Base-by-base conservation (phyloP, 2,797 vertebrate species). In the Pelobates cultripes region DNA sequence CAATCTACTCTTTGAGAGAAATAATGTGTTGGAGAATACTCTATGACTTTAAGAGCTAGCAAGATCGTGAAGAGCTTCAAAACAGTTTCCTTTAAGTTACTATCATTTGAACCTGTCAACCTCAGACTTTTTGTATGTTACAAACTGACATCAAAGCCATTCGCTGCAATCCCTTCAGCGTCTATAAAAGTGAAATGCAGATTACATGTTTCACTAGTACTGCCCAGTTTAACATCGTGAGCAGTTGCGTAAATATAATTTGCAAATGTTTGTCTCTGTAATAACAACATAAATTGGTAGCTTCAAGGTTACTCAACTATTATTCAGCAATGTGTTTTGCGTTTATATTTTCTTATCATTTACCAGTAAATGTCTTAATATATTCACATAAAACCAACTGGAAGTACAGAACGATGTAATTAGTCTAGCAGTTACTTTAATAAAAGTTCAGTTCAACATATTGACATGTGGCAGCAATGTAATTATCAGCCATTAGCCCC, bases 121-220 rank as follows among this genome's bases (percentile, higher is more conserved):
- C 82, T 44, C 42, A 60, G 73, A 74, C 17, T 79, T 17, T 55
- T 57, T 13, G 41, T 70, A 75, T 57, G 82, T 68, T 79, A 79
- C 72, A 70, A 79, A 15, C 41, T 79, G 82, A 79, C 77, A 84
- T 84, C 77, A 75, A 76, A 77, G 75, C 61, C 73, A 70, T 76
- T 43, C 47, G 2, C 57, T 17, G 28, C 73, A 76, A 84, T 84
- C 73, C 82, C 77, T 72, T 76, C 73, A 74, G 82, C 73, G 76
- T 84, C 82, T 76, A 84, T 84, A 77, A 84, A 79, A 84, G 28
- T 84, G 75, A 84, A 84, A 84, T 84, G 82, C 82, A 84, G 82
- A 84, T 84, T 84, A 79, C 77, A 76, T 43, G 77, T 76, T 80
- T 72, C 64, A 66, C 44, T 60, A 72, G 67, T 76, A 74, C 82